A percentile compares a stretch with the other conserved stretches of the same genome.
Conservation (phyloP, 1,140 invertebrate genomes). For the Pseudobourletiella spinata region DNA sequence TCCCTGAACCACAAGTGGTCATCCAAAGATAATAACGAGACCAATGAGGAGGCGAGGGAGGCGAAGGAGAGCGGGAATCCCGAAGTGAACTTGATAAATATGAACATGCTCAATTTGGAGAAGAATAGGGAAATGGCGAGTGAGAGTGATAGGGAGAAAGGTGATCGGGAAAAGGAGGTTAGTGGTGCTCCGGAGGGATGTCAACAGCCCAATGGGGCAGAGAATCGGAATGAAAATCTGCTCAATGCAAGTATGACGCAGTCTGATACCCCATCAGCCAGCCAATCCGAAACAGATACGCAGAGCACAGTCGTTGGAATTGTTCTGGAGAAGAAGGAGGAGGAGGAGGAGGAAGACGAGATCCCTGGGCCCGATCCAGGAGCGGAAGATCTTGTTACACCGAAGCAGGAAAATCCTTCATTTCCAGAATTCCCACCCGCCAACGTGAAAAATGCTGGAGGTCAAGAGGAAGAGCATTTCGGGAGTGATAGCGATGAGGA, state of each 20-base stretch:
- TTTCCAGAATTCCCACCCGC: too few species aligned
- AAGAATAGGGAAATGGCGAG: slow-evolving; percentile 13
- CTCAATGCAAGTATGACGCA: not conserved
- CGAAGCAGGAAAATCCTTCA: too few species aligned
- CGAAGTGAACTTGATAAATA: slow-evolving; percentile 7
- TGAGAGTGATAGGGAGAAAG: slow-evolving; percentile 10
- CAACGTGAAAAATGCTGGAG: too few species aligned
- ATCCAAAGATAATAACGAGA: slow-evolving; percentile 24
- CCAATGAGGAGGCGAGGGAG: slow-evolving; percentile 18
- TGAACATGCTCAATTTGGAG: slow-evolving; percentile 32
- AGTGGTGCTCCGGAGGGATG: too few species aligned
- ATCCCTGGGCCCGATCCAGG: too few species aligned
- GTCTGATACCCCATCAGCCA: slow-evolving; percentile 16
- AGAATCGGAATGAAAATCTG: too few species aligned
- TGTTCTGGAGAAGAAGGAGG: not conserved
- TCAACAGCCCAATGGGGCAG: too few species aligned
- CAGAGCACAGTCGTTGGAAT: slow-evolving; percentile 24
- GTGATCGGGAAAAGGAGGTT: slow-evolving; percentile 19
- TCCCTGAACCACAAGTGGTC: not conserved
- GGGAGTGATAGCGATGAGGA: slow-evolving; percentile 34
- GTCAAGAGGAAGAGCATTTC: slow-evolving; percentile 7
- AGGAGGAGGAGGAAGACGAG: not conserved
- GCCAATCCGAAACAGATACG: slow-evolving; percentile 28
- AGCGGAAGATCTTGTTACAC: too few species aligned
- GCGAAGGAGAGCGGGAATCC: slow-evolving; percentile 8